Percentiles rank a stretch among this genome's conserved stretches.
Evolutionary conservation across 2,113 vertebrate genomes (phyloP).

Genomic region (Dasyornis broadbenti): DNA sequence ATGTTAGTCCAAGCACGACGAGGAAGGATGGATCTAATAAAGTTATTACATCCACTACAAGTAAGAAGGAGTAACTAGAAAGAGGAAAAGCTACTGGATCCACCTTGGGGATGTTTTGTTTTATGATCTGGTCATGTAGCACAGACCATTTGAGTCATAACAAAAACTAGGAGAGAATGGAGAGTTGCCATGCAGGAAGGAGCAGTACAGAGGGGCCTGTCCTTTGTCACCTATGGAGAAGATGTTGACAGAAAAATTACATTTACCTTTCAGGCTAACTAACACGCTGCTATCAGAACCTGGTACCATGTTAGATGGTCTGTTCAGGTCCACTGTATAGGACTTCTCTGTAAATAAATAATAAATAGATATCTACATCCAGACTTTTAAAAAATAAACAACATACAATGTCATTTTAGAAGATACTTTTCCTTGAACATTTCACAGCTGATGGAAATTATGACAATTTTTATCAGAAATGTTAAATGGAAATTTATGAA

Average conservation of each 20-base stretch:
- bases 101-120: background rate
- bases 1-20: background rate
- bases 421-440: background rate
- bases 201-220: background rate
- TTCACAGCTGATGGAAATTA: background rate
- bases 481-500: background rate
- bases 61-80: background rate
- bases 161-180: background rate
- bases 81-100: background rate
- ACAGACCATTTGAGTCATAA: background rate
- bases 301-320: conserved; percentile 11
- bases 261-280: conserved; percentile 51
- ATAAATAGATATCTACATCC: background rate
- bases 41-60: background rate
- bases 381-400: background rate
- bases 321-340: conserved; percentile 14
- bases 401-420: background rate
- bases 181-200: background rate
- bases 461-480: background rate
- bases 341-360: conserved; percentile 6
- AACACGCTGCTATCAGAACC: conserved; percentile 22
- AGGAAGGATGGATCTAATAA: background rate
- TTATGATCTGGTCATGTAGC: background rate
- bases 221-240: background rate
- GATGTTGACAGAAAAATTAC: background rate